Evolutionary conservation across 30 jellyfish, hydroid and myxozoan genomes (phyloP).

Genomic region (Cassiopea andromeda): DNA sequence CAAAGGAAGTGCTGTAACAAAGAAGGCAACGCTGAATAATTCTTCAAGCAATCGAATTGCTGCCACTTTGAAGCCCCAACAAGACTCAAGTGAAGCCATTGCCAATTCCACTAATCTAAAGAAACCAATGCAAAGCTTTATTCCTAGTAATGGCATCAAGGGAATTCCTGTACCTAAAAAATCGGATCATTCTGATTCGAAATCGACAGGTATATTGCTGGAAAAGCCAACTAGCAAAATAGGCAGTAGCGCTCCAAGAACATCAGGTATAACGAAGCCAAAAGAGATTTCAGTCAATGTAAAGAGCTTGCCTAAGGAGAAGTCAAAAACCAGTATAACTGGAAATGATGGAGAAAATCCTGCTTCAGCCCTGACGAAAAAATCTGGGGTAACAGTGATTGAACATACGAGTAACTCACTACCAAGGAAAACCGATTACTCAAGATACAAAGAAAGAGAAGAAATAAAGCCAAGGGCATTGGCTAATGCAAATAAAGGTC

Average conservation of each 20-base stretch:
- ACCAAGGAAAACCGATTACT: slow-evolving; percentile 11
- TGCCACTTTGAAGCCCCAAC: slow-evolving; percentile 7
- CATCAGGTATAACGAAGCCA: slow-evolving; percentile 17
- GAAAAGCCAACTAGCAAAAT: neutral
- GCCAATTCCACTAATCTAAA: neutral
- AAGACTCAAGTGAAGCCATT: slow-evolving; percentile 25
- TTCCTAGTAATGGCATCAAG: neutral
- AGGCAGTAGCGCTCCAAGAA: neutral
- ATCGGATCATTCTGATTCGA: neutral
- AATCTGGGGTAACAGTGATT: neutral
- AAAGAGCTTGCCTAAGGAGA: neutral
- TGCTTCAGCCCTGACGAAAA: neutral
- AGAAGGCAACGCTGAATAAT: slow-evolving; percentile 32
- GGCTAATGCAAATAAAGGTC: slow-evolving; percentile 18
- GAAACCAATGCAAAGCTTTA: slow-evolving; percentile 33
- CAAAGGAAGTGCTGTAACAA: neutral
- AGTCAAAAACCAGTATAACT: neutral
- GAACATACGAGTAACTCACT: neutral
- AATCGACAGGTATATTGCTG: neutral
- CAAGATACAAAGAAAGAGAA: slow-evolving; percentile 30
- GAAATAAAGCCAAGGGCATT: slow-evolving; percentile 23
- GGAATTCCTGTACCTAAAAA: neutral
- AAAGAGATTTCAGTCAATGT: neutral
- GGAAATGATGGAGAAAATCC: neutral
- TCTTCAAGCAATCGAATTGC: neutral